A percentile compares a stretch with the other conserved stretches of the same genome.
phyloP scores from a whole-genome alignment of 2,888 invertebrate genomes.

The Acanthopleura granulata region DNA sequence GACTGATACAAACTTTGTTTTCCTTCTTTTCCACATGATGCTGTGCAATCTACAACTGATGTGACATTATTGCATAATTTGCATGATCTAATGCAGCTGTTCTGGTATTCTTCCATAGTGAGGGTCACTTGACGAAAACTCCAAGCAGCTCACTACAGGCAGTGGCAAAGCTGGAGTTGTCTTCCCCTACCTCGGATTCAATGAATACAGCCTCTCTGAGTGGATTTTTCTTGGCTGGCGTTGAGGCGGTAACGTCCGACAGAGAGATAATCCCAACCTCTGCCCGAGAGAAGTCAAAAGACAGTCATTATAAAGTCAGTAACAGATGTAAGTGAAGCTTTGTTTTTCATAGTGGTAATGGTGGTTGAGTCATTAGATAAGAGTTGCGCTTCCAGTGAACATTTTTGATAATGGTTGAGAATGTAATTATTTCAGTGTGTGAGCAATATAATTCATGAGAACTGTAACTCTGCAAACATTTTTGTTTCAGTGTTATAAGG shows the following conservation, averaged over 20 bases:
- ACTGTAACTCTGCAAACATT: no score
- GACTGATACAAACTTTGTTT: no score
- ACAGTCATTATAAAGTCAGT: constrained; percentile 49
- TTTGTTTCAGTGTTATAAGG: no score
- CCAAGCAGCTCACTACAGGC: constrained; percentile 52
- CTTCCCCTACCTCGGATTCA: not conserved
- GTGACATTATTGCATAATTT: no score
- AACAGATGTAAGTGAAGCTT: constrained; percentile 49
- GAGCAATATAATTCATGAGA: no score
- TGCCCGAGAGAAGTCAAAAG: constrained; percentile 29
- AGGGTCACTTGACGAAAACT: constrained; percentile 56
- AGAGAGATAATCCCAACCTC: constrained; percentile 46
- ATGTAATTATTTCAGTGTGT: no score
- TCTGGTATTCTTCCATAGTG: constrained; percentile 29
- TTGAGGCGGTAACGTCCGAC: constrained; percentile 36
- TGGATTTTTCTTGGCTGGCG: constrained; percentile 59
- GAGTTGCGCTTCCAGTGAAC: no score
- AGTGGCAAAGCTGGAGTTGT: constrained; percentile 36
- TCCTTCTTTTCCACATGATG: no score
- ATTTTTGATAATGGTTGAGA: no score
- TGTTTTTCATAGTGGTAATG: not conserved
- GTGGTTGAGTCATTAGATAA: no score
- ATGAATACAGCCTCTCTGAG: constrained; percentile 41
- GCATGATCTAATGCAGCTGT: no score
- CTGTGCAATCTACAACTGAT: no score